Evolutionary conservation across 1,140 invertebrate species (phyloP), one percentile per base, ranked within the genome.

Genomic region (Orius insidiosus): DNA sequence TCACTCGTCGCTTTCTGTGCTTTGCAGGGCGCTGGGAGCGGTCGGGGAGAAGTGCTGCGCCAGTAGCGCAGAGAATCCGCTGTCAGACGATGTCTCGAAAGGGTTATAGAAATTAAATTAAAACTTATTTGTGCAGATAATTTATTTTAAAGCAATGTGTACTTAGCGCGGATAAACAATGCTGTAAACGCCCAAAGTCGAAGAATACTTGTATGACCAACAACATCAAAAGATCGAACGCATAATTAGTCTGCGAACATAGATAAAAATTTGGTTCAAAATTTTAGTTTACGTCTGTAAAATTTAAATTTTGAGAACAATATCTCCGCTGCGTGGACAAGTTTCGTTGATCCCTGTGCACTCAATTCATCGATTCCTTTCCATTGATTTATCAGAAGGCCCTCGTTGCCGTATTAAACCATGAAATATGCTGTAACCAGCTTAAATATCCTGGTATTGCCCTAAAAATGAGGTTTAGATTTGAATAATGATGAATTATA

Each of bases 361-460:
- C 7, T 68, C 68, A 53, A 85, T 85, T 42, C 57, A 8, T 78
- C 72, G 14, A 90, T 67, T 10, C 76, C 72, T 0, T 69, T 60
- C 92, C 92, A 97, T 59, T 97, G 89, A 64, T 93, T 95, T 39
- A 96, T 80, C 11, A 85, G 67, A 1, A 96, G 63, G 0, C 87
- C 84, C 65, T 95, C 90, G 63, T 89, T 92, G 35, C 82, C 85
- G 60, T 93, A 96, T 39, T 75, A 64, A 97, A 95, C 88, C 93
- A 97, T 0, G 89, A 95, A n/a, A 96, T 61, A 62, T 90, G 88
- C 10, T 86, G 85, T 45, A 96, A 64, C 86, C 90, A 95, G 44
- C 77, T 68, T 44, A 96, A 80, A 57, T 92, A 96, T 0, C 68
- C 60, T 1, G 90, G 90, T 14, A 94, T 75, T 1, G 87, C 87